Evolutionary conservation across 2,888 invertebrate genomes (phyloP), one percentile per base, ranked within the genome.

Genomic region (Pecten maximus): DNA sequence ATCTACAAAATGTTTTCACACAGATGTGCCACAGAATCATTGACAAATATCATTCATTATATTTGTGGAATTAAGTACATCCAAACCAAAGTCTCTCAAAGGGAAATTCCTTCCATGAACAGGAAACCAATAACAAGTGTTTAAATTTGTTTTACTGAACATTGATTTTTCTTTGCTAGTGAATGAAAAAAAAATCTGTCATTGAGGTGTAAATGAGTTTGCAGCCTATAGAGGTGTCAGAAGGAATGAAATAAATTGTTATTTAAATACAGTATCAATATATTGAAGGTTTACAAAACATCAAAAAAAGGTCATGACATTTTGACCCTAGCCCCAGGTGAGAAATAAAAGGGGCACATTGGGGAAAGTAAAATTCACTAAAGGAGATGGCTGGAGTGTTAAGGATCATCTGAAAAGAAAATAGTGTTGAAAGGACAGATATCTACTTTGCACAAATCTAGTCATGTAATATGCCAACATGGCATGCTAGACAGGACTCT

Each of bases 261-360:
- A 74, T 74, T 74, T 74, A 74, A 74, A 74, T 74, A 74, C 74
- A 74, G 74, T 74, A 74, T 74, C 74, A 35, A 74, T 74, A 35
- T 35, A 74, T 2, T 28, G 28, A 10, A 35, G 28, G 74, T 74
- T 74, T 35, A 19, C 74, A 74, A 74, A 74, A 74, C 74, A 74
- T 10, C n/a, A 74, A 74, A 23, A 35, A 74, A 74, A 74, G 35
- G 4, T 74, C 10, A 15, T 74, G 74, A 74, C 74, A 35, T 74
- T n/a, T 35, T 74, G 74, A 74, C 35, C 74, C 74, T 15, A 35
- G 10, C 74, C 10, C 74, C 74, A 74, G 74, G 74, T 74, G 74
- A 74, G 35, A 74, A 4, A 74, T 74, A 8, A 74, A 6, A 35
- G 74, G 23, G 74, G 74, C 74, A 35, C 74, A 74, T 28, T 10